Base-by-base conservation (phyloP, 2,797 vertebrate species). In the Danionella dracula region DNA sequence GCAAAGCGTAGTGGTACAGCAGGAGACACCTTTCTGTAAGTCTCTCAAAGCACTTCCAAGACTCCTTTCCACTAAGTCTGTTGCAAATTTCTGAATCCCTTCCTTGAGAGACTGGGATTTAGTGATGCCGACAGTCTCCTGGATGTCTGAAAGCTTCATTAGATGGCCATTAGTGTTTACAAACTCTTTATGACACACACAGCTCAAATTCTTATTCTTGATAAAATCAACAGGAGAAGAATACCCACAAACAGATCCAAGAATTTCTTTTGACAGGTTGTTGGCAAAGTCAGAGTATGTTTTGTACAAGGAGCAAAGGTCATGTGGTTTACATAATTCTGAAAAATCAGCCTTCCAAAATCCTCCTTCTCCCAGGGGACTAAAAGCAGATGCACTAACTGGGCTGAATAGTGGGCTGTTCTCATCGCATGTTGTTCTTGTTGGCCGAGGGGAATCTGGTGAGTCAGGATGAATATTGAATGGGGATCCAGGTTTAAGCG, bases 21-120 rank as follows among this genome's bases (percentile, higher is more conserved):
- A 92, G 68, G 94, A 93, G 7, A 99, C 92, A 0, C 97, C 94
- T 83, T 94, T 98, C 15, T 97, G 95, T 11, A 99, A 83, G 80
- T 99, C 97, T 83, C 94, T 90, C 80, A 99, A 91, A 5, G 97
- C 97, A 56, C 89, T 92, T 56, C 93, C 93, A 74, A 99, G 84
- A 79, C 97, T 98, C 87, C 89, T 97, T 76, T 98, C 95, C 59
- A 99, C 94, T 54, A 99, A 79, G 53, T 98, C 97, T 9, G 91
- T 62, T 62, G 97, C 94, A 82, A 97, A 96, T 81, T 89, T 93
- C 78, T 98, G 97, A 82, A 99, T 94, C 61, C 93, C 93, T 27
- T 93, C 91, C 75, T 92, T 96, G 68, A 96, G 82, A 77, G 91
- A 88, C 76, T 92, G 93, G 58, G 90, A 86, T 78, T 89, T 92